Percentiles rank a stretch among this genome's conserved stretches.
phyloP scores from a whole-genome alignment of 2,888 invertebrate genomes.

The Chymomyza amoena region DNA sequence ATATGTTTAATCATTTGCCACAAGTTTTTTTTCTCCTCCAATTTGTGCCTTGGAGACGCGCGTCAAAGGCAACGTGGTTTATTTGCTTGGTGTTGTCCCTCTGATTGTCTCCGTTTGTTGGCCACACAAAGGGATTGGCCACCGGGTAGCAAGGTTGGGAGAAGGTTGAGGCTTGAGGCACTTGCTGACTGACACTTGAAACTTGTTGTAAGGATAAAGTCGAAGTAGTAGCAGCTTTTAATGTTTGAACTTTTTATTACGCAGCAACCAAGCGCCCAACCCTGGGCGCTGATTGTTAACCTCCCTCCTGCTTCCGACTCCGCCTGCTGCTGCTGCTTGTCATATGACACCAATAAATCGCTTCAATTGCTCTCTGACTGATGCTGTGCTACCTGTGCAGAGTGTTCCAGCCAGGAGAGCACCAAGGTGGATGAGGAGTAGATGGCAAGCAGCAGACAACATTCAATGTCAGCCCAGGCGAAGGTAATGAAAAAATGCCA shows the following conservation, averaged over 20 bases:
- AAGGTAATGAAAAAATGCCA: conserved; percentile 66
- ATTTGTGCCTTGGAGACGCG: conserved; percentile 8
- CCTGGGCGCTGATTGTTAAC: conserved; percentile 36
- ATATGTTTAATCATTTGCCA: conserved; percentile 62
- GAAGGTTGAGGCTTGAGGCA: conserved; percentile 31
- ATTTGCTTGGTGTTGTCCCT: conserved; percentile 22
- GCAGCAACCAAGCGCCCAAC: conserved; percentile 14
- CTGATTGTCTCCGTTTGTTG: conserved; percentile 57
- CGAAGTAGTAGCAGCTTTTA: conserved; percentile 45
- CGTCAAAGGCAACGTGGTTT: conserved; percentile 2
- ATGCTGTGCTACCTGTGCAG: conserved; percentile 40
- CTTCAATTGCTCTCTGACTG: conserved; percentile 72
- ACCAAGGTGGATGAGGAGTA: background rate
- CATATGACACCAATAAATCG: conserved; percentile 73
- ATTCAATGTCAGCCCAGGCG: conserved; percentile 49
- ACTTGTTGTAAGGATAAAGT: conserved; percentile 48
- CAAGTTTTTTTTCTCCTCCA: conserved; percentile 19
- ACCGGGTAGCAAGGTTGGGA: background rate
- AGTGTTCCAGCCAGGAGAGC: background rate
- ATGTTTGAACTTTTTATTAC: conserved; percentile 69
- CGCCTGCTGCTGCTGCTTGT: conserved; percentile 63
- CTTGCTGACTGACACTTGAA: conserved; percentile 52
- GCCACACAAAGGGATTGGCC: conserved; percentile 51
- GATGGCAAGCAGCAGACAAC: conserved; percentile 19
- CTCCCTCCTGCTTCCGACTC: background rate